Conservation (phyloP, 2,797 vertebrate genomes). For the Scolopax rusticola region DNA sequence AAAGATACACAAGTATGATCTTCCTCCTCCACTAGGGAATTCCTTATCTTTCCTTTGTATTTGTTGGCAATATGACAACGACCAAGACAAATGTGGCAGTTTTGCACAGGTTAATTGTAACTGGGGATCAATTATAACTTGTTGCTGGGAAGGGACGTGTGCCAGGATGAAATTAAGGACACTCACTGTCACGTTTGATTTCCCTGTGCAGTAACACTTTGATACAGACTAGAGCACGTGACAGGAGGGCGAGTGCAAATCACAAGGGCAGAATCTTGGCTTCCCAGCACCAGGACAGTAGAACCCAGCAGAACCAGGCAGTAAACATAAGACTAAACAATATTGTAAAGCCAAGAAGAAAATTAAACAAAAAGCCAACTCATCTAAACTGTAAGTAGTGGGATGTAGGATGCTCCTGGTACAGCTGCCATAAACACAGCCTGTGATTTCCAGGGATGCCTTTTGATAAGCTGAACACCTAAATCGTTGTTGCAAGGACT, state of each 20-base stretch:
- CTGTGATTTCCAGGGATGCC: background rate
- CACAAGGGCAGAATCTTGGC: conserved; percentile 35
- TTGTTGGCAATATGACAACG: background rate
- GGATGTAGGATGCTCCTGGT: background rate
- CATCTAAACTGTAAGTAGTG: background rate
- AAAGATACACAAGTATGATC: background rate
- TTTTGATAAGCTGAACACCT: conserved; percentile 14
- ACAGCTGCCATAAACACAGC: background rate
- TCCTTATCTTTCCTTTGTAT: background rate
- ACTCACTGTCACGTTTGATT: background rate
- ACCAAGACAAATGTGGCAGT: background rate
- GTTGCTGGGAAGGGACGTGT: background rate
- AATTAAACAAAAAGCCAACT: background rate
- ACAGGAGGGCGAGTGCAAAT: conserved; percentile 38
- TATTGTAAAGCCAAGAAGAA: conserved; percentile 14
- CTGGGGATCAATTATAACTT: background rate
- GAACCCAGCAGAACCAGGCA: background rate
- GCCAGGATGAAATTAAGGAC: background rate
- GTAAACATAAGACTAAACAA: conserved; percentile 25
- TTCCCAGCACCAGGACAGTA: background rate
- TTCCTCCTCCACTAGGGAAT: background rate
- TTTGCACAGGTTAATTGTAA: background rate
- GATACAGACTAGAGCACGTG: background rate
- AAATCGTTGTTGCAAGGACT: background rate
- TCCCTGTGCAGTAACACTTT: background rate